Conservation (phyloP, 2,888 invertebrate genomes). For the Monopis laevigella region DNA sequence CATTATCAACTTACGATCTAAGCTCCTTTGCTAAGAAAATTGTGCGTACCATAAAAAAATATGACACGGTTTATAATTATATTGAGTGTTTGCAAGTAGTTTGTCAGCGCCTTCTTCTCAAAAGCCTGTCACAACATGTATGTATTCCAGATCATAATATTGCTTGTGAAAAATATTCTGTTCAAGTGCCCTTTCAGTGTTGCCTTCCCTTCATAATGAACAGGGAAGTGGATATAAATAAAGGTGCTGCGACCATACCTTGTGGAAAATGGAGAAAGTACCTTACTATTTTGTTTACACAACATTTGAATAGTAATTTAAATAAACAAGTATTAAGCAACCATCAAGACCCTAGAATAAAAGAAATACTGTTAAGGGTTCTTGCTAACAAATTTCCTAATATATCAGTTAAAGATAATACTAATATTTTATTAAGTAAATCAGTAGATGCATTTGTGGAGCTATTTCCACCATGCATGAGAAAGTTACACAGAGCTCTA, state of each 20-base stretch:
- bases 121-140: conserved; percentile 42
- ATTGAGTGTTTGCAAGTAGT: conserved; percentile 33
- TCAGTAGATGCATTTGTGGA: conserved; percentile 47
- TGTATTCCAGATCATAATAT: conserved; percentile 26
- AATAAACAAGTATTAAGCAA: conserved; percentile 28
- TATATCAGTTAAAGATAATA: conserved; percentile 22
- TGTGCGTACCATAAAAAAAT: conserved; percentile 34
- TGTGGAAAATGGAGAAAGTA: conserved; percentile 67
- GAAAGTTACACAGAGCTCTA: conserved; percentile 64
- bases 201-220: conserved; percentile 61
- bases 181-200: conserved; percentile 62
- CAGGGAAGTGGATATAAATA: conserved; percentile 56
- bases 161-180: conserved; percentile 30
- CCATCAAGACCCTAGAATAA: conserved; percentile 44
- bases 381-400: conserved; percentile 25
- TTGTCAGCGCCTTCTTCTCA: conserved; percentile 41
- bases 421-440: conserved; percentile 28
- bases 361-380: conserved; percentile 34
- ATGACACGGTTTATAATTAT: conserved; percentile 22
- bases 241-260: conserved; percentile 61
- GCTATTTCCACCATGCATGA: conserved; percentile 73
- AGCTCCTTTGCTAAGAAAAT: conserved; percentile 45
- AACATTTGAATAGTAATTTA: conserved; percentile 42
- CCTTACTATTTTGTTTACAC: conserved; percentile 50
- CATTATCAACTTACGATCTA: conserved; percentile 38